Evolutionary conservation across 2,888 invertebrate species (phyloP), one percentile per base, ranked within the genome.

Genomic region (Anoncus sp.): DNA sequence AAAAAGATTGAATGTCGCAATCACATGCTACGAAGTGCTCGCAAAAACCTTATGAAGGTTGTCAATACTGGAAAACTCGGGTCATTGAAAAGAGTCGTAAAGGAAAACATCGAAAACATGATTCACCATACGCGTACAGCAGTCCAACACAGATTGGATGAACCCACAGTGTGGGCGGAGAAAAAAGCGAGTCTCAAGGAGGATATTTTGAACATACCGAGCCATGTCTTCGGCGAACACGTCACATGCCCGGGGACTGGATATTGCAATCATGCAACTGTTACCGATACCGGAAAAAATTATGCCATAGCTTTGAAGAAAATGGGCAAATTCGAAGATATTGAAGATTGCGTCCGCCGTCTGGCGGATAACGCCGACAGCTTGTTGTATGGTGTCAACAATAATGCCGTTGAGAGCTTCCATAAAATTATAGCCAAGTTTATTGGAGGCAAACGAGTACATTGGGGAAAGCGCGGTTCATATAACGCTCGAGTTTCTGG

Each of bases 191-290:
- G n/a, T n/a, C n/a, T n/a, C n/a, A n/a, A n/a, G n/a, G n/a, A n/a
- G n/a, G 57, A 69, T 20, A 57, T 69, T 22, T 20, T 69, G 20
- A 35, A 18, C 12, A 45, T 69, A 9, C 47, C 59, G 16, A 45
- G 14, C 18, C 59, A 69, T 69, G 69, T 59, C 9, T 69, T 69
- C 7, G 69, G 59, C 20, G 57, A 69, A 20, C 69, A 69, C 12
- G 20, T 0, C 14, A 67, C 40, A 22, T 67, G 67, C 22, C 20
- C 20, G 6, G 18, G 63, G 9, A 35, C 63, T 9, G 49, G 49
- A 1, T 63, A 63, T 20, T 63, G 63, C 35, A 14, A 43, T 12
- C 7, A 14, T 38, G n/a, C 18, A 14, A 12, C 3, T 1, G 18
- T 9, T 18, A 10, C 10, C 1, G 18, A 38, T 12, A 35, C 20